Evolutionary conservation across 2,797 vertebrate genomes (phyloP), one percentile per base, ranked within the genome.

Genomic region (Hozukius guyotensis): DNA sequence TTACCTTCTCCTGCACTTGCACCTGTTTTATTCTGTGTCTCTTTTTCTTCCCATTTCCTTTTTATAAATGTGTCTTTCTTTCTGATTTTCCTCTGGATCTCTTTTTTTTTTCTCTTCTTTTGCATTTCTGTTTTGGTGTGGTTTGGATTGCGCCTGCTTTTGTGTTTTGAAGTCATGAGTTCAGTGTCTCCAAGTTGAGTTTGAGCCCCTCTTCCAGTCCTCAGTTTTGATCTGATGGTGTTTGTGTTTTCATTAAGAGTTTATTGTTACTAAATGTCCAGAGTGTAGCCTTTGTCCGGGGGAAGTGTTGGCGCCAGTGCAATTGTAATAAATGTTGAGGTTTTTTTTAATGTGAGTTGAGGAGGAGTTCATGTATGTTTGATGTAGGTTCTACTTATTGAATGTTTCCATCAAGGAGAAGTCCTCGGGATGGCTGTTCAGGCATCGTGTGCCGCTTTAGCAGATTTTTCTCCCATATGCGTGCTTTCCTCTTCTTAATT

Each of bases 91-190:
- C 29, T 87, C 71, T 75, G 60, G 75, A 71, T 72, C 75, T 84
- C 63, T 4, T 49, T n/a, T 49, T 49, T 27, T 27, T 27, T 4
- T 22, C 53, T 82, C 29, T 80, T 86, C 38, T 73, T 83, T 88
- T 76, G 82, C 81, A 25, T 72, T 84, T 92, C 76, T 84, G 82
- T 92, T 92, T 93, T 94, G 93, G 85, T 88, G 90, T 94, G 93
- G 93, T 92, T 90, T 91, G 88, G 81, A 91, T 90, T 93, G 87
- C 81, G 76, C 82, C 90, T 87, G 91, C 78, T 85, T 49, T 89
- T 85, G 84, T 93, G 78, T 94, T 65, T 93, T 90, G 63, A 89
- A 87, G 87, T 90, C 83, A 86, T 55, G 67, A 87, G 80, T 92
- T 93, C 78, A 86, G 85, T 87, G 84, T 94, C 80, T 89, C 85